Evolutionary conservation across 1,140 invertebrate genomes (phyloP).

Genomic region (Oreohelix idahoensis): DNA sequence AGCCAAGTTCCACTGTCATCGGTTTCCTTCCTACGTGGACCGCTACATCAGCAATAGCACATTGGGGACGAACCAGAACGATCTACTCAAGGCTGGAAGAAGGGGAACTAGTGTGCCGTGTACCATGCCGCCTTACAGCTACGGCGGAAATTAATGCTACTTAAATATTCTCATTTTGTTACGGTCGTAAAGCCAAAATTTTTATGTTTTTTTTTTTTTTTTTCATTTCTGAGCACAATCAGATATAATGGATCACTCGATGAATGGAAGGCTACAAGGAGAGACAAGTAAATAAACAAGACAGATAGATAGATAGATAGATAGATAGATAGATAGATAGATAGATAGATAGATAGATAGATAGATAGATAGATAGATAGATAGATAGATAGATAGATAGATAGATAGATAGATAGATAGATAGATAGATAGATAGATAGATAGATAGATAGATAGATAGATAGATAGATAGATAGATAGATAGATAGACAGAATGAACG

Average conservation of each 20-base stretch:
- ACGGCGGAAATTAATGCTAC: neutral
- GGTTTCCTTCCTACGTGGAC: constrained; percentile 43
- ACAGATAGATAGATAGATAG: too few species aligned
- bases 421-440: too few species aligned
- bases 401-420: neutral
- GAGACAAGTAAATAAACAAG: too few species aligned
- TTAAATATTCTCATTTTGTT: too few species aligned
- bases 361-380: neutral
- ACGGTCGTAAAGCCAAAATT: too few species aligned
- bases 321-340: neutral
- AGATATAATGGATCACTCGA: too few species aligned
- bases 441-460: too few species aligned
- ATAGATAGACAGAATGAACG: too few species aligned
- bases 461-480: too few species aligned
- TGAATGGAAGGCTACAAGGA: too few species aligned
- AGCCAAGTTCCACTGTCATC: constrained; percentile 51
- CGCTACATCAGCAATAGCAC: constrained; percentile 16
- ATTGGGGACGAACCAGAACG: neutral
- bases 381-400: neutral
- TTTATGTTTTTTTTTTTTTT: too few species aligned
- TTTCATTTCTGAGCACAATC: too few species aligned
- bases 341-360: neutral
- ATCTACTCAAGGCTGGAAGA: neutral
- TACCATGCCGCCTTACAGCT: constrained; percentile 40
- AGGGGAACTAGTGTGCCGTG: constrained; percentile 34